Conservation (phyloP, 2,888 invertebrate genomes). For the Amiota mariae region DNA sequence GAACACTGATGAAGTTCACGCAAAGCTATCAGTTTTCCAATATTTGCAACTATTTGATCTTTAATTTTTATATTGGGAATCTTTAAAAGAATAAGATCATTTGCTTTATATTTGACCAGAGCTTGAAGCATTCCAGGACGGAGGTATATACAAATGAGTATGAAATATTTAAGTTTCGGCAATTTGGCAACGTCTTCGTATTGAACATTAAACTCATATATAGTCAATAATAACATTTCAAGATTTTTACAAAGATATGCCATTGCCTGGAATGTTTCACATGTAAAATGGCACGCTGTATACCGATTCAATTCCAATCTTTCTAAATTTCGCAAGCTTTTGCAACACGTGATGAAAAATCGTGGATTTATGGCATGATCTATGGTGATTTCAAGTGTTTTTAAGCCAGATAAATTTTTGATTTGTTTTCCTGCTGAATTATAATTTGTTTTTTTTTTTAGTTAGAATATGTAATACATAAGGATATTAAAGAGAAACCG, state of each 20-base stretch:
- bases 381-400: background rate
- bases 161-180: conserved; percentile 7
- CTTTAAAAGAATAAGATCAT: background rate
- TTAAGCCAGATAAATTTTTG: too few species aligned
- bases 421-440: too few species aligned
- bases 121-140: background rate
- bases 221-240: background rate
- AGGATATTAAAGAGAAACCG: too few species aligned
- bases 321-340: background rate
- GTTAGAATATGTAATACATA: too few species aligned
- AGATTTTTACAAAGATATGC: background rate
- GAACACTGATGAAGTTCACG: conserved; percentile 11
- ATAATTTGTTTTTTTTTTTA: too few species aligned
- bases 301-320: background rate
- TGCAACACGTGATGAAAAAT: background rate
- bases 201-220: background rate
- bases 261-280: background rate
- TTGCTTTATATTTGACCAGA: background rate
- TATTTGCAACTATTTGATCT: background rate
- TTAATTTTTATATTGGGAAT: background rate
- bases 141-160: background rate
- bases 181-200: background rate
- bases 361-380: background rate
- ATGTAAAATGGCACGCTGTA: background rate
- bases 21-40: background rate